These are phyloP conservation scores for Arctia plantaginis DNA, from an alignment of 2,888 invertebrate species.

Conservation along the genomic window DNA sequence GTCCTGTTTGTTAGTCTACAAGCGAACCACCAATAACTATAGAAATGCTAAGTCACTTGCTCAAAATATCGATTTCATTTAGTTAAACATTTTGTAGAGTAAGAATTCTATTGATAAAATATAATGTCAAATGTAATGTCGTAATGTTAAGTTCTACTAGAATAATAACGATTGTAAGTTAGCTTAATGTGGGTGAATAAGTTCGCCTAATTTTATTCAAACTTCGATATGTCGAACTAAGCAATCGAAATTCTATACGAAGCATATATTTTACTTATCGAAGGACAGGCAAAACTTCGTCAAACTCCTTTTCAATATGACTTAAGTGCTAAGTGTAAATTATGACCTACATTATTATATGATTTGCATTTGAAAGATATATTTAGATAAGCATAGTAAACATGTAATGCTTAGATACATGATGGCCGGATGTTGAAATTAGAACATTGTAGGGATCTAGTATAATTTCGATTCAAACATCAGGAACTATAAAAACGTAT, in stretches of 20 bases:
- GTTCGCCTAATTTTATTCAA: not conserved
- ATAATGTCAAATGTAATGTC: not conserved
- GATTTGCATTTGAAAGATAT: slow-evolving; percentile 1
- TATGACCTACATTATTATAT: not conserved
- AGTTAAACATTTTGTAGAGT: not conserved
- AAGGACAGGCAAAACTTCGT: not conserved
- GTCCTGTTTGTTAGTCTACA: not conserved
- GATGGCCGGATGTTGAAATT: not conserved
- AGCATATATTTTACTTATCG: not conserved
- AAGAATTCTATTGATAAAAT: not conserved
- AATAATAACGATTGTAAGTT: no score
- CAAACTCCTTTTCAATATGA: not conserved
- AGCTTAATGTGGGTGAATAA: not conserved
- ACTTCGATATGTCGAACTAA: not conserved
- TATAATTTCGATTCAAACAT: not conserved
- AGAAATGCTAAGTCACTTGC: not conserved
- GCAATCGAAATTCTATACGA: not conserved
- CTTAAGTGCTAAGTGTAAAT: not conserved
- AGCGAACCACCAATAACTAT: not conserved
- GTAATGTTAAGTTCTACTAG: not conserved
- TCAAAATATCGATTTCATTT: not conserved
- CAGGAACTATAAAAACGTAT: no score
- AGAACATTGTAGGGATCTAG: not conserved
- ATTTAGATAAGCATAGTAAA: not conserved
- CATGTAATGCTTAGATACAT: not conserved